These are phyloP conservation scores for Andrena chrysosceles DNA, from an alignment of 2,888 invertebrate genomes.

Conservation along the genomic window DNA sequence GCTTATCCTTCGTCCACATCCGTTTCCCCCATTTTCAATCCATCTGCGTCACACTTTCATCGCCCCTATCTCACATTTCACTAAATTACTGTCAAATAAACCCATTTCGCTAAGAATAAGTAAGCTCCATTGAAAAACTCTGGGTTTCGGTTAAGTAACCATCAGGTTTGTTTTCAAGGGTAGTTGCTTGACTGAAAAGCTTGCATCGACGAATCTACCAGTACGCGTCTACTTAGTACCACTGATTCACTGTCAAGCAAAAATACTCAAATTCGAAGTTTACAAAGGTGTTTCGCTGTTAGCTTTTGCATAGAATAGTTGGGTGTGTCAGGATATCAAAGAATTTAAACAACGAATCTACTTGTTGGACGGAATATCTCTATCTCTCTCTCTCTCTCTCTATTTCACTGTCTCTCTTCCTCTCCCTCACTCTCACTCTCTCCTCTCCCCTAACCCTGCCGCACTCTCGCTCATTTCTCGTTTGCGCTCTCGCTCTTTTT, in stretches of 20 bases:
- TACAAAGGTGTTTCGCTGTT: not conserved
- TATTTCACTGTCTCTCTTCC: not conserved
- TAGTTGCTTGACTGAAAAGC: not conserved
- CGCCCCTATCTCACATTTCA: not conserved
- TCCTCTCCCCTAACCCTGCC: not conserved
- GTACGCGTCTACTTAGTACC: not conserved
- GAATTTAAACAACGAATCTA: conserved; percentile 9
- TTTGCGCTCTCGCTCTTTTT: conserved; percentile 22
- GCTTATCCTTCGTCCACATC: not conserved
- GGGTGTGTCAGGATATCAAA: conserved; percentile 33
- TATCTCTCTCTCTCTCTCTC: not conserved
- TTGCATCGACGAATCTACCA: not conserved
- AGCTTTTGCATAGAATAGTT: not conserved
- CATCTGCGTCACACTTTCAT: not conserved
- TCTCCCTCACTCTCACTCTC: not conserved
- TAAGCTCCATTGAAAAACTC: not conserved
- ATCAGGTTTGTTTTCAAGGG: not conserved
- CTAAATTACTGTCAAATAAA: not conserved
- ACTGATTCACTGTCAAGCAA: not conserved
- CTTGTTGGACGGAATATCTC: conserved; percentile 29
- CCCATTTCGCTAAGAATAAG: not conserved
- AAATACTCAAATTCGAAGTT: not conserved
- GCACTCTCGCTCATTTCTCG: conserved; percentile 11
- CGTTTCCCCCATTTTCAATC: not conserved
- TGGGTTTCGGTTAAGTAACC: not conserved